Conservation (phyloP, 2,888 invertebrate species). For the Sinotaia quadrata region DNA sequence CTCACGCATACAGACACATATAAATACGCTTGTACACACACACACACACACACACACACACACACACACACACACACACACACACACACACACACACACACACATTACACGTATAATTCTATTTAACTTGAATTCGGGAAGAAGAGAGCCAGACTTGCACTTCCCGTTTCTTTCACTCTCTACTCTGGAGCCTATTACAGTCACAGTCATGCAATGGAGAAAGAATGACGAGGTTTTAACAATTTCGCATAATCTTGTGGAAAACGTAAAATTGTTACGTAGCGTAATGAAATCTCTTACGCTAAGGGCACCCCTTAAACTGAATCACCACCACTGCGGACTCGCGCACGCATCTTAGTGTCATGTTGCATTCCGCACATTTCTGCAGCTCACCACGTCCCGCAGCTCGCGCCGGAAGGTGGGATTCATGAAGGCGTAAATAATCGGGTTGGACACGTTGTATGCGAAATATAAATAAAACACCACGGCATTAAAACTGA, state of each 20-base stretch:
- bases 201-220: too few species aligned
- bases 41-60: background rate
- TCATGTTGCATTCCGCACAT: background rate
- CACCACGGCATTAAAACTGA: conserved; percentile 57
- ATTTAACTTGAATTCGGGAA: too few species aligned
- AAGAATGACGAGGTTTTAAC: too few species aligned
- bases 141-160: too few species aligned
- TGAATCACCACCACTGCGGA: background rate
- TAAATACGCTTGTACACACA: background rate
- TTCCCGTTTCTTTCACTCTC: too few species aligned
- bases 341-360: background rate
- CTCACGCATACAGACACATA: background rate
- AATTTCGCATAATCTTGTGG: too few species aligned
- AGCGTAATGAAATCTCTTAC: background rate
- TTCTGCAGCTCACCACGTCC: conserved; percentile 31
- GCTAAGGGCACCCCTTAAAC: background rate
- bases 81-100: background rate
- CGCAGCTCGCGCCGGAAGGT: conserved; percentile 67
- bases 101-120: background rate
- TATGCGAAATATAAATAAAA: conserved; percentile 71
- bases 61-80: background rate
- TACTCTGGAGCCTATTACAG: too few species aligned
- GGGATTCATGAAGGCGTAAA: conserved; percentile 71
- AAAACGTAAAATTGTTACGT: too few species aligned
- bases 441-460: conserved; percentile 70